These are phyloP conservation scores for Colletes collaris DNA, from an alignment of 2,888 invertebrate genomes.

Conservation along the genomic window DNA sequence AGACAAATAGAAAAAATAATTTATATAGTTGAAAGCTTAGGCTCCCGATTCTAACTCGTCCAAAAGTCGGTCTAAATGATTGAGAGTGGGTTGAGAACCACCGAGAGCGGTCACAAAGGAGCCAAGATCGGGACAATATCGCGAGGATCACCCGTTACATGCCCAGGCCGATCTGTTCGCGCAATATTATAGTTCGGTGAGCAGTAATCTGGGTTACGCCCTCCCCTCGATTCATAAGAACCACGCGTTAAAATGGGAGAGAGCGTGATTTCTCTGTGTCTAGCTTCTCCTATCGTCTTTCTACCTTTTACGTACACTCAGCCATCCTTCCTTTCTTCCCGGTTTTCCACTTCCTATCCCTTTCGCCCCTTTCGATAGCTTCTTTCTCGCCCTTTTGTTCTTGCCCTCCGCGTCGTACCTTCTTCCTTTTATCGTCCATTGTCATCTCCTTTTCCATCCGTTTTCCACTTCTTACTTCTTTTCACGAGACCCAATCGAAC, in stretches of 20 bases:
- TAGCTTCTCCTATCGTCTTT: constrained; percentile 13
- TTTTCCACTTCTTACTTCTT: not conserved
- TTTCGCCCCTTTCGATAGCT: not conserved
- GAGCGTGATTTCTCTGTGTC: constrained; percentile 64
- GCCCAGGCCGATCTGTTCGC: constrained; percentile 67
- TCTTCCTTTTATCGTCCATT: no score
- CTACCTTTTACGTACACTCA: not conserved
- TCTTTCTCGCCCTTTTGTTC: not conserved
- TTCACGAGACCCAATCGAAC: not conserved
- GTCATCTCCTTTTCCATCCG: not conserved
- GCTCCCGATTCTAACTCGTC: no score
- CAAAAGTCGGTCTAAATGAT: not conserved
- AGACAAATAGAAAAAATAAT: no score
- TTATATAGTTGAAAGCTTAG: no score
- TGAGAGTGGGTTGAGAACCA: not conserved
- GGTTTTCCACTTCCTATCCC: not conserved
- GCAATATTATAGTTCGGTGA: constrained; percentile 76
- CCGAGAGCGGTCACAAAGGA: no score
- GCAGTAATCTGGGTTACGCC: constrained; percentile 77
- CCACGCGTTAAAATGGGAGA: constrained; percentile 65
- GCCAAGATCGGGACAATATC: not conserved
- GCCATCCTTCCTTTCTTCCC: not conserved
- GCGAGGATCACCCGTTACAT: constrained; percentile 69
- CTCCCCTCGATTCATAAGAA: constrained; percentile 73
- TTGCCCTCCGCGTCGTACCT: not conserved